phyloP scores from a whole-genome alignment of 2,797 vertebrate species.

The Lacerta bilineata region DNA sequence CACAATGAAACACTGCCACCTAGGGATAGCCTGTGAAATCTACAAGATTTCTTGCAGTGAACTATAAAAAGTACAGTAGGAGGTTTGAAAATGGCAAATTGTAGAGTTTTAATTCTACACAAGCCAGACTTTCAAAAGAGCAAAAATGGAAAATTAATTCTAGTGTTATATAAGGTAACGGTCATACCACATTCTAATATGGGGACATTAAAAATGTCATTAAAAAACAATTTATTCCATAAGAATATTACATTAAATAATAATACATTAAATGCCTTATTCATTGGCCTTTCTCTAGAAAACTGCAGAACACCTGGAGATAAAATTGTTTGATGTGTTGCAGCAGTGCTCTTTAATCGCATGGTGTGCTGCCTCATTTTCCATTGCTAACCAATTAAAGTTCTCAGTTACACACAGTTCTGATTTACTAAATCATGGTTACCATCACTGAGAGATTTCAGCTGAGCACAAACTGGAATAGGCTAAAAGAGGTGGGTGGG shows the following conservation, averaged over 20 bases:
- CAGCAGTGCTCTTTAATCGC: not conserved
- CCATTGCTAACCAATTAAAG: not conserved
- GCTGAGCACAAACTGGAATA: not conserved
- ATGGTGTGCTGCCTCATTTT: not conserved
- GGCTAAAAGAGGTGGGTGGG: not conserved
- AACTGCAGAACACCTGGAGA: not conserved
- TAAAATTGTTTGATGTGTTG: not conserved
- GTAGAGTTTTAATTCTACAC: not conserved
- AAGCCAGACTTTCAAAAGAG: not conserved
- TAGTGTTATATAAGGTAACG: not conserved
- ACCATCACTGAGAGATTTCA: not conserved
- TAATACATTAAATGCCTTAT: not conserved
- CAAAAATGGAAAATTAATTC: not conserved
- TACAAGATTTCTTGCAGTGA: not conserved
- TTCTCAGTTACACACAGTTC: not conserved
- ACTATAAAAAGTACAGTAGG: accelerated
- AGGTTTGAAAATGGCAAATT: not conserved
- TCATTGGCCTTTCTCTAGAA: not conserved
- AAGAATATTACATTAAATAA: too few species aligned
- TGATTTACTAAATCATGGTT: not conserved
- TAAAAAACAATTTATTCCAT: too few species aligned
- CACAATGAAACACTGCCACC: slow-evolving; percentile 69
- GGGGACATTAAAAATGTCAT: not conserved
- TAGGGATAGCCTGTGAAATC: slow-evolving; percentile 62
- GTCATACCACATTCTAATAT: not conserved